Conservation (phyloP, 2,113 vertebrate species). For the Phyllopteryx taeniolatus region DNA sequence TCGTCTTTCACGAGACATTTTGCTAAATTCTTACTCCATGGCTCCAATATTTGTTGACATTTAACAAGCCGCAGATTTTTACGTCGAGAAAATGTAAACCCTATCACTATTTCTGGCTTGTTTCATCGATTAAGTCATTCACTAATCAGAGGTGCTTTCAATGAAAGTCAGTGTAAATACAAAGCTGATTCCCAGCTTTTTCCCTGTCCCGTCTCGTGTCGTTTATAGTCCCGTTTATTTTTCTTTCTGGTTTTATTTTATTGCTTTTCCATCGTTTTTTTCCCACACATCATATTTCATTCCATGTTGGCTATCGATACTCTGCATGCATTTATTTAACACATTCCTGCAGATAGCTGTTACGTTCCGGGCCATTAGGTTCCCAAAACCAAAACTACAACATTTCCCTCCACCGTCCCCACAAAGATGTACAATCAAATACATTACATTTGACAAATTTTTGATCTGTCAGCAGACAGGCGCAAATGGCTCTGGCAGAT, state of each 20-base stretch:
- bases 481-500: constrained; percentile 1
- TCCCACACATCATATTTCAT: neutral
- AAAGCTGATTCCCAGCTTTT: constrained; percentile 1
- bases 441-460: neutral
- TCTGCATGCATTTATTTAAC: constrained; percentile 5
- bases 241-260: neutral
- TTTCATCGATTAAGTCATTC: neutral
- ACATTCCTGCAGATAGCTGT: constrained; percentile 5
- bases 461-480: neutral
- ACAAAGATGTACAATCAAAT: neutral
- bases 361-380: neutral
- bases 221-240: neutral
- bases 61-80: neutral
- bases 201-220: neutral
- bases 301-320: constrained; percentile 8
- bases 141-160: neutral
- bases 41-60: neutral
- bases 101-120: neutral
- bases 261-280: neutral
- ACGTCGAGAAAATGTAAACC: neutral
- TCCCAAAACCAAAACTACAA: neutral
- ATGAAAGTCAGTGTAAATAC: neutral
- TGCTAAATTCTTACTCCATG: neutral
- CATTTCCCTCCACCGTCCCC: neutral
- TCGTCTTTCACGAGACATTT: constrained; percentile 2